phyloP scores from a whole-genome alignment of 2,113 vertebrate species.

The Zosterops pallidus region DNA sequence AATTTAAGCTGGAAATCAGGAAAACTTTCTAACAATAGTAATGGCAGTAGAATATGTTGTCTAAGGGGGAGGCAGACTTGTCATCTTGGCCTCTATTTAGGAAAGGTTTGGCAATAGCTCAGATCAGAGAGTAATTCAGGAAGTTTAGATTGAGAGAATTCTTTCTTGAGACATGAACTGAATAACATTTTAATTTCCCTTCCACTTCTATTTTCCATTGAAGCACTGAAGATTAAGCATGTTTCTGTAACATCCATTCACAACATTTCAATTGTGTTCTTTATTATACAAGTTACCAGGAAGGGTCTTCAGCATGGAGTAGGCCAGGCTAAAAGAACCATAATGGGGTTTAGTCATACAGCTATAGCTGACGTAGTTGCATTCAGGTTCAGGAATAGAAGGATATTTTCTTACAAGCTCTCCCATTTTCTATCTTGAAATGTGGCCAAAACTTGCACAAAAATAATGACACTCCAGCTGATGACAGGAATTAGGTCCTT shows the following conservation, averaged over 20 bases:
- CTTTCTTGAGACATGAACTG: not conserved
- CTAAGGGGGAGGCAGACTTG: not conserved
- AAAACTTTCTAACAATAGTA: conserved; percentile 28
- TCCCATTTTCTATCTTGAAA: not conserved
- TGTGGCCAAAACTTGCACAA: not conserved
- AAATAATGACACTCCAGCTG: not conserved
- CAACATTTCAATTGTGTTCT: not conserved
- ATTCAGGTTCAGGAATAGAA: not conserved
- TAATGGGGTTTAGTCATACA: not conserved
- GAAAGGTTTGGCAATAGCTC: not conserved
- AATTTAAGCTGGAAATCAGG: not conserved
- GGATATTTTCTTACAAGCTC: not conserved
- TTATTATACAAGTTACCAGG: not conserved
- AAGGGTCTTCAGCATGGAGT: not conserved
- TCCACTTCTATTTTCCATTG: not conserved
- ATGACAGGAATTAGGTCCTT: not conserved
- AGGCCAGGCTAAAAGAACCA: not conserved
- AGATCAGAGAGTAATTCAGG: not conserved
- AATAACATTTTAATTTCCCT: not conserved
- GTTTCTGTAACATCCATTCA: accelerated
- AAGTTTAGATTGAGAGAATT: not conserved
- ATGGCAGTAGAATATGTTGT: not conserved
- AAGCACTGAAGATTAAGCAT: not conserved
- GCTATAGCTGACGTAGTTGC: not conserved
- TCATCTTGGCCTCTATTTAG: not conserved